phyloP scores from a whole-genome alignment of 2,888 invertebrate species.

The Mesorhabditis spiculigera region DNA sequence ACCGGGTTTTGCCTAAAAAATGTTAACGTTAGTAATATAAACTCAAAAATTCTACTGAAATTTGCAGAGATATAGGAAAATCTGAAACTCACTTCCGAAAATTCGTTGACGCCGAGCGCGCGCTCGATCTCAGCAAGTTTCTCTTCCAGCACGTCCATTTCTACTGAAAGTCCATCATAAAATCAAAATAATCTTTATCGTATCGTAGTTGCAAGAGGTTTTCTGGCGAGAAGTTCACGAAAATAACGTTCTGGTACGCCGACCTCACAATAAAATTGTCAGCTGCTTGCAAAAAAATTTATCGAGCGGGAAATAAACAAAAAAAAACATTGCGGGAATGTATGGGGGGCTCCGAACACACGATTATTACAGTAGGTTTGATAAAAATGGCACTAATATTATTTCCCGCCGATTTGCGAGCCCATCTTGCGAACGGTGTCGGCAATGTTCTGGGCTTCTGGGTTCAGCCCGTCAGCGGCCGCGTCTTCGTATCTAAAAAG shows the following conservation, averaged over 20 bases:
- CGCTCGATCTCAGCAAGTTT: neutral
- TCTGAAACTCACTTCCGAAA: neutral
- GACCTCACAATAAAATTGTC: neutral
- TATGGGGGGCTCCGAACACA: neutral
- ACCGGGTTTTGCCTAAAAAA: neutral
- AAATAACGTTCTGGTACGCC: neutral
- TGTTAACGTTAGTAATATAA: neutral
- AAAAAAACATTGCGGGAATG: neutral
- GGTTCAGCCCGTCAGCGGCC: neutral
- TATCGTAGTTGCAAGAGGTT: too few relatives aligned
- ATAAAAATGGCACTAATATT: neutral
- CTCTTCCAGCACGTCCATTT: conserved; percentile 5
- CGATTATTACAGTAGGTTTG: too few relatives aligned
- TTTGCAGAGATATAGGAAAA: neutral
- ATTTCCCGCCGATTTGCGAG: neutral
- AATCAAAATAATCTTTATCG: neutral
- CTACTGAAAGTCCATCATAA: neutral
- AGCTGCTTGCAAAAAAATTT: too few relatives aligned
- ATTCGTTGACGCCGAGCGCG: neutral
- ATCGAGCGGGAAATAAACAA: neutral
- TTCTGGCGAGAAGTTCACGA: too few relatives aligned
- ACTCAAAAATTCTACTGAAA: too few relatives aligned
- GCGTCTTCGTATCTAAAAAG: conserved; percentile 5
- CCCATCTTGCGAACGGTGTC: neutral
- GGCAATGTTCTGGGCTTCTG: neutral